Evolutionary conservation across 1,140 invertebrate genomes (phyloP).

Genomic region (Drosophila dunni): DNA sequence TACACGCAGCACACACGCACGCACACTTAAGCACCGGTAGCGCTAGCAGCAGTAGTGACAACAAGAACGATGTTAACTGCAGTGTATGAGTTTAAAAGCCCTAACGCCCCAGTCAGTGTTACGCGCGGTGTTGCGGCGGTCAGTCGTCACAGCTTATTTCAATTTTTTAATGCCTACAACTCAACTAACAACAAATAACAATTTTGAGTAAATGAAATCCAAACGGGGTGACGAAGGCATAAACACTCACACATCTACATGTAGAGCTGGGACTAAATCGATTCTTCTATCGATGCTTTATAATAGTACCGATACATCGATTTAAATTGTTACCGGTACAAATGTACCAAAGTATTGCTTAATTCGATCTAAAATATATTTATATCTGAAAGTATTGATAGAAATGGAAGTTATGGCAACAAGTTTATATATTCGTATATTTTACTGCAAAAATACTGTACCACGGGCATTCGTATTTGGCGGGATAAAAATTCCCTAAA

Average conservation of each 20-base stretch:
- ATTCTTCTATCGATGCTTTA: too few relatives aligned
- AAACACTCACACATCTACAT: slow-evolving; percentile 29
- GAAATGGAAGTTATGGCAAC: too few relatives aligned
- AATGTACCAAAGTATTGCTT: too few relatives aligned
- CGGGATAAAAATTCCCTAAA: too few relatives aligned
- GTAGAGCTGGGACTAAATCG: background rate
- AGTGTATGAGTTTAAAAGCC: background rate
- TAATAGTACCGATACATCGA: too few relatives aligned
- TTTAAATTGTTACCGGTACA: too few relatives aligned
- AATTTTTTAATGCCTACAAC: slow-evolving; percentile 1
- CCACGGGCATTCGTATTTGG: too few relatives aligned
- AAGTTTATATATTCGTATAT: too few relatives aligned
- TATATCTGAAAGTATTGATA: too few relatives aligned
- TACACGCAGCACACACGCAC: slow-evolving; percentile 33
- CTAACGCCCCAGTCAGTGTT: background rate
- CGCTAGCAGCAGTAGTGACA: slow-evolving; percentile 16
- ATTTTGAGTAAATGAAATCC: slow-evolving; percentile 25
- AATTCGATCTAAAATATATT: too few relatives aligned
- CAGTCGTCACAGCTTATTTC: background rate
- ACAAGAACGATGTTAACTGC: slow-evolving; percentile 11
- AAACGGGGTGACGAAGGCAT: slow-evolving; percentile 49
- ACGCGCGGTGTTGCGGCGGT: background rate
- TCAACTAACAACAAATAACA: slow-evolving; percentile 20
- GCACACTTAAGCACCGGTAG: slow-evolving; percentile 33
- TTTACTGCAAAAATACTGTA: too few relatives aligned